Base-by-base conservation (phyloP, 2,888 invertebrate genomes). In the Xylophagus ater region DNA sequence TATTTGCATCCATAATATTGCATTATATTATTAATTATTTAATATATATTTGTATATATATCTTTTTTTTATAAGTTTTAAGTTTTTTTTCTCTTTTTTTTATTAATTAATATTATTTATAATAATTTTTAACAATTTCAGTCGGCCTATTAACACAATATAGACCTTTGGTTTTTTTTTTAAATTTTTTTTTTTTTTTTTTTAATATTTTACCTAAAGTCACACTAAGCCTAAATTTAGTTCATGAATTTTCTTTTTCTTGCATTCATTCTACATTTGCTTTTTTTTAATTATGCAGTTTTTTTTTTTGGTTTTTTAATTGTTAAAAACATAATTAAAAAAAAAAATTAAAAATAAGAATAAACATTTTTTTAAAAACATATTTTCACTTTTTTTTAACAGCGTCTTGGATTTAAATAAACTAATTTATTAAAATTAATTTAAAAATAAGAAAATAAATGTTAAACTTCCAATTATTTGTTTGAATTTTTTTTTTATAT, bases 81-180 rank as follows among this genome's bases (percentile, higher is more conserved):
- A n/a, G n/a, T n/a, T n/a, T n/a, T n/a, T n/a, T n/a, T n/a, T n/a
- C n/a, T n/a, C n/a, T n/a, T n/a, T n/a, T n/a, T n/a, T n/a, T n/a
- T n/a, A n/a, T n/a, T n/a, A n/a, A n/a, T 37, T 37, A 24, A 29
- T 38, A 38, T 17, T 43, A 28, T 40, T 43, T 24, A n/a, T n/a
- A 33, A 41, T 43, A 38, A 41, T 38, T 38, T 40, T 43, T 42
- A 42, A 46, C 44, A 46, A 41, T 41, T 41, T 46, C 46, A 46
- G 44, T 46, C 46, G 46, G 44, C 41, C 46, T 42, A 40, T 42
- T 34, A 44, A 42, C 41, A 44, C 24, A 44, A 39, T 37, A 38
- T 36, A 44, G 44, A 44, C 44, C 44, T 42, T 37, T 30, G 24
- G 37, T 18, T 29, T 37, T 10, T n/a, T 29, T 15, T 37, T 15